These are phyloP conservation scores for Pseudois nayaur DNA, from an alignment of 2,113 vertebrate species.

Conservation along the genomic window DNA sequence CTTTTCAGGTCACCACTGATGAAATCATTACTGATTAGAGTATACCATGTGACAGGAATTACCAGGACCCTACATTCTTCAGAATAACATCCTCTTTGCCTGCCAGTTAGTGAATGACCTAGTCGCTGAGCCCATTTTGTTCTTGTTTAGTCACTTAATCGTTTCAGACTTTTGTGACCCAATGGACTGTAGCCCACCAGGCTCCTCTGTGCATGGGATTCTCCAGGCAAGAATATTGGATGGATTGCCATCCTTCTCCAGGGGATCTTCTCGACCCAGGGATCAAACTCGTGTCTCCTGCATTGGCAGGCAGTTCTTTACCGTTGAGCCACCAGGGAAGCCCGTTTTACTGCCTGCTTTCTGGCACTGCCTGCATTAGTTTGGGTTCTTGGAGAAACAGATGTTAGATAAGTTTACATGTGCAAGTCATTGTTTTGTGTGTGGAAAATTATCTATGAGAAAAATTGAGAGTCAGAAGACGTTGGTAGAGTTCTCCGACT, in stretches of 20 bases:
- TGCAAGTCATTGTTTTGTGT: background rate
- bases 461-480: background rate
- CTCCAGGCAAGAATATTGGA: background rate
- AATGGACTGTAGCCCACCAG: background rate
- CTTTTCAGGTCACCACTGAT: background rate
- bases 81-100: background rate
- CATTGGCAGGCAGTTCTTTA: background rate
- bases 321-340: fast-evolving
- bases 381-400: background rate
- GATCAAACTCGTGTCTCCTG: background rate
- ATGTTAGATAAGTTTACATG: background rate
- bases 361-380: background rate
- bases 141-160: background rate
- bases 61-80: background rate
- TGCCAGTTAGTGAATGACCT: background rate
- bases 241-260: background rate
- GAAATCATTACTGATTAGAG: background rate
- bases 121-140: background rate
- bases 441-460: background rate
- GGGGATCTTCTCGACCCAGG: background rate
- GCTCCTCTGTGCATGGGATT: background rate
- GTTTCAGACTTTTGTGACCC: background rate
- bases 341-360: background rate
- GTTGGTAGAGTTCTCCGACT: background rate
- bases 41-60: background rate